phyloP scores from a whole-genome alignment of 2,113 vertebrate species.

The Nesospiza acunhae region DNA sequence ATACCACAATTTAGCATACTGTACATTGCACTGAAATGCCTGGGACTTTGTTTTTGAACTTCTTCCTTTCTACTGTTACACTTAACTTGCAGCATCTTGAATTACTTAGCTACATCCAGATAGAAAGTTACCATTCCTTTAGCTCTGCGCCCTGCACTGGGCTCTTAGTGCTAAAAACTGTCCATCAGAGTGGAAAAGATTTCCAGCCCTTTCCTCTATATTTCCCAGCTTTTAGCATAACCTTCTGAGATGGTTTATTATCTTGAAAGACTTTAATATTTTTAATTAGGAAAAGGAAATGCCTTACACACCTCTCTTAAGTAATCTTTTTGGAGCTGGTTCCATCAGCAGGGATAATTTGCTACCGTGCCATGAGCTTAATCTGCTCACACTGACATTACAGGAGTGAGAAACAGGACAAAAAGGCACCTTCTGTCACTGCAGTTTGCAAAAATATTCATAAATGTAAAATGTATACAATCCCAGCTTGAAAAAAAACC shows the following conservation, averaged over 20 bases:
- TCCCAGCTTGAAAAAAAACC: not conserved
- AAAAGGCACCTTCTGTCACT: constrained; percentile 13
- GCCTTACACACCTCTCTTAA: not conserved
- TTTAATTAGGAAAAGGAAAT: not conserved
- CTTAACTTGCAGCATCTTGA: constrained; percentile 58
- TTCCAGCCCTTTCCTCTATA: not conserved
- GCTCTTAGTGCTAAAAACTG: not conserved
- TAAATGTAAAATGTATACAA: not conserved
- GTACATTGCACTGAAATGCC: not conserved
- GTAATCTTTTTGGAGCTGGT: not conserved
- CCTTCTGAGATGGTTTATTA: not conserved
- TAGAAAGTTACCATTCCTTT: constrained; percentile 23
- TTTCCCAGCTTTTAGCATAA: not conserved
- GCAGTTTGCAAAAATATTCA: not conserved
- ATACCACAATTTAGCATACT: constrained; percentile 31
- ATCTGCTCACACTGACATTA: not conserved
- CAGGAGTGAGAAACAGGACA: not conserved
- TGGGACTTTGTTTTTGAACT: constrained; percentile 52
- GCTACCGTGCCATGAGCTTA: not conserved
- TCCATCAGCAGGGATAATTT: not conserved
- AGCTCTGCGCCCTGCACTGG: not conserved
- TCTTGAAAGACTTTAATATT: not conserved
- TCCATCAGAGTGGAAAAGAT: not conserved
- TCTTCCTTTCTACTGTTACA: constrained; percentile 60
- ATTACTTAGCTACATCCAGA: constrained; percentile 58